Base-by-base conservation (phyloP, 1,140 invertebrate genomes). In the Drosophila pseudoobscura region DNA sequence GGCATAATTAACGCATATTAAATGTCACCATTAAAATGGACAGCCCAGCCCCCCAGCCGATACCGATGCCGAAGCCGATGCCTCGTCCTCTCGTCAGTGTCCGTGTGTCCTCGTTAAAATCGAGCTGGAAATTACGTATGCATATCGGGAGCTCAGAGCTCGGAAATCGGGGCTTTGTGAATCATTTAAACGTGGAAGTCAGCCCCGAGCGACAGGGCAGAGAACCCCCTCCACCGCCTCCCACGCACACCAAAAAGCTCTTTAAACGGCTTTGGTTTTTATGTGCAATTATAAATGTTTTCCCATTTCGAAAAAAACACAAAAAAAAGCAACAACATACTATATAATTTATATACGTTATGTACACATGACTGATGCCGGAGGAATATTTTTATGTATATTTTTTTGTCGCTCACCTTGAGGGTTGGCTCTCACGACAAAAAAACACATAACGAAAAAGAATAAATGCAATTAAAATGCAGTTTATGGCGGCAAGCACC, bases 1-100 rank as follows among this genome's bases (percentile, higher is more conserved):
- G 82, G 73, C 74, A 82, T 87, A 85, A 85, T 85, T 85, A 85
- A 77, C 80, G 82, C 73, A 87, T 87, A 66, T 87, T 85, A 80
- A 85, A 87, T 87, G 78, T 78, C 78, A 78, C 70, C 80, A 85
- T 87, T 82, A 85, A 85, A 85, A 62, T 75, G 78, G 41, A 62
- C 57, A 69, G 66, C 35, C 66, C 31, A 31, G 31, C 29, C 29
- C 29, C 6, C 29, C 29, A 29, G 2, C 2, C 2, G 20, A 20
- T 20, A 2, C 20, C 20, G 20, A 20, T 20, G 20, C 20, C 20
- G 20, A 20, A 1, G 20, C 3, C 24, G 24, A 26, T 26, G 24
- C 29, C 0, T 8, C 6, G 29, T 52, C 41, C 49, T 39, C 35
- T 39, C 11, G 13, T 49, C 43, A 39, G n/a, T 29, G 45, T 13